These are phyloP conservation scores for Rhopalosiphum maidis DNA, from an alignment of 1,140 invertebrate genomes.

Conservation along the genomic window DNA sequence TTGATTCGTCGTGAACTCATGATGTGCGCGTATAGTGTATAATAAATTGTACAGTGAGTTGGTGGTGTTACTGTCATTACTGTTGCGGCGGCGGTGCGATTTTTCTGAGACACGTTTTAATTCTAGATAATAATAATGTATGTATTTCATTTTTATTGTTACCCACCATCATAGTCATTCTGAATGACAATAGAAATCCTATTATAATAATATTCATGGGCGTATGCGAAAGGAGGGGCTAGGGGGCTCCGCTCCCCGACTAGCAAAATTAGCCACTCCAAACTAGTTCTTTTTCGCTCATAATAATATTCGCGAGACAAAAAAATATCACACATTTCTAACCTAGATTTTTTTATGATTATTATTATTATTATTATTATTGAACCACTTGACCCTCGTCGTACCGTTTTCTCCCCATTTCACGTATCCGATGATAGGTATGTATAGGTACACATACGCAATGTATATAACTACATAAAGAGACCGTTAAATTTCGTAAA, in stretches of 20 bases:
- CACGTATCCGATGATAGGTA: not conserved
- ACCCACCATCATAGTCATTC: not conserved
- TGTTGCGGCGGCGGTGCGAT: not conserved
- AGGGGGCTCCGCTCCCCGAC: not conserved
- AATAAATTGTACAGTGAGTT: not conserved
- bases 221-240: constrained; percentile 41
- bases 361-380: not conserved
- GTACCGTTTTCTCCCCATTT: constrained; percentile 29
- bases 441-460: not conserved
- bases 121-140: not conserved
- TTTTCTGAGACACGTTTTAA: constrained; percentile 12
- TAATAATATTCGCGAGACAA: not conserved
- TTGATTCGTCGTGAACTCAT: not conserved
- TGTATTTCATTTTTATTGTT: constrained; percentile 44
- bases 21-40: not conserved
- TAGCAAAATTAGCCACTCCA: constrained; percentile 44
- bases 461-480: not conserved
- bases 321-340: constrained; percentile 22
- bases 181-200: constrained; percentile 49
- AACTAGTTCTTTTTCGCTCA: constrained; percentile 28
- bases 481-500: constrained; percentile 55
- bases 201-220: constrained; percentile 54
- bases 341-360: not conserved
- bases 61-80: not conserved
- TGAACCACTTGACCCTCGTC: constrained; percentile 36